Percentiles rank a stretch among this genome's conserved stretches.
phyloP scores from a whole-genome alignment of 2,797 vertebrate genomes.

The Erethizon dorsatum region DNA sequence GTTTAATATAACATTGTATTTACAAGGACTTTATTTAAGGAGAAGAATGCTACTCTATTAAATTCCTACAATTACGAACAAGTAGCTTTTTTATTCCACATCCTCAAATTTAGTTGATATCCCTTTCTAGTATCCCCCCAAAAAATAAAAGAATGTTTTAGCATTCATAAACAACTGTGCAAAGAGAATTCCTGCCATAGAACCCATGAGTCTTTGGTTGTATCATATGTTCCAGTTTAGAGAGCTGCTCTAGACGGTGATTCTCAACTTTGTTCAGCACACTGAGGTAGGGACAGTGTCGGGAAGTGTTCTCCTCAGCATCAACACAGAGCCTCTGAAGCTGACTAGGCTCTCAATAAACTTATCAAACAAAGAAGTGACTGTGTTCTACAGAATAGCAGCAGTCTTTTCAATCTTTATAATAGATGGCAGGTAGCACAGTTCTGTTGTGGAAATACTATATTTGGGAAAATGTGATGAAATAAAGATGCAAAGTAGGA shows the following conservation, averaged over 20 bases:
- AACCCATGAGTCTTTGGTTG: background rate
- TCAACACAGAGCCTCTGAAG: background rate
- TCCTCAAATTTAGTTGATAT: background rate
- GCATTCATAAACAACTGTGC: background rate
- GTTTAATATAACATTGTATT: background rate
- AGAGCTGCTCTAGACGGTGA: background rate
- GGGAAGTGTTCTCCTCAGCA: too few species aligned
- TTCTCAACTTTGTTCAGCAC: background rate
- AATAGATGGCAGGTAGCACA: background rate
- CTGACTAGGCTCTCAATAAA: background rate
- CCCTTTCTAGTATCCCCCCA: background rate
- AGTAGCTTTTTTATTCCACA: background rate
- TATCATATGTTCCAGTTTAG: background rate
- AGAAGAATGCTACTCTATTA: background rate
- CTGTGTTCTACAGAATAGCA: background rate
- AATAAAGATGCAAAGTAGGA: background rate
- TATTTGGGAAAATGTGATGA: background rate
- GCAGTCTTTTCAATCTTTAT: background rate
- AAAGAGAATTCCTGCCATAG: background rate
- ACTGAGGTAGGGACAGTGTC: background rate
- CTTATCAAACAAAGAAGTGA: background rate
- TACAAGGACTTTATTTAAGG: conserved; percentile 9
- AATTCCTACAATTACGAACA: background rate
- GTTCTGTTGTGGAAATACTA: background rate
- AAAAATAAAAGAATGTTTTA: conserved; percentile 21